Conservation (phyloP, 2,797 vertebrate genomes). For the Cottoperca gobio region DNA sequence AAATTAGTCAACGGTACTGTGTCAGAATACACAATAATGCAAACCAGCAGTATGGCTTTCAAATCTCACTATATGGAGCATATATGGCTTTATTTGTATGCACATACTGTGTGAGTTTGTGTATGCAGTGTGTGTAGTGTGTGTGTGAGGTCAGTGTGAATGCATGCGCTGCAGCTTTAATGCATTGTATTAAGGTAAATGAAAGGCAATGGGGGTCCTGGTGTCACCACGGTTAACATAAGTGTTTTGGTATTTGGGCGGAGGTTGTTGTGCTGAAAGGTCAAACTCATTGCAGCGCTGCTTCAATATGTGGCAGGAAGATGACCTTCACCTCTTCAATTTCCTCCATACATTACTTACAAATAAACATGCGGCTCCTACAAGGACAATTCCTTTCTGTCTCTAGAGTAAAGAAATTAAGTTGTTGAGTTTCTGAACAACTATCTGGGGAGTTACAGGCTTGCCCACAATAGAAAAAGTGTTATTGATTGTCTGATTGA, state of each 20-base stretch:
- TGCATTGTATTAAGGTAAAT: slow-evolving; percentile 54
- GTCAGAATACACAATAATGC: neutral
- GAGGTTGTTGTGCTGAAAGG: slow-evolving; percentile 63
- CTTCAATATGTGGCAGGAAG: slow-evolving; percentile 42
- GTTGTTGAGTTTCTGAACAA: slow-evolving; percentile 16
- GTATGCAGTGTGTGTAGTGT: slow-evolving; percentile 6
- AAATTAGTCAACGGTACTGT: neutral
- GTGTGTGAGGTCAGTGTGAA: slow-evolving; percentile 12
- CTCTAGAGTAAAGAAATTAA: slow-evolving; percentile 12
- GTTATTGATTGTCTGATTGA: slow-evolving; percentile 27
- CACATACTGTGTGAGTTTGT: slow-evolving; percentile 7
- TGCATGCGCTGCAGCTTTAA: slow-evolving; percentile 28
- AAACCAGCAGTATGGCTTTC: neutral
- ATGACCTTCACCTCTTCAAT: slow-evolving; percentile 40
- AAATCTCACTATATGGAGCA: neutral
- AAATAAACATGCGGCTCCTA: neutral
- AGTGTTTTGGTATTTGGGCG: slow-evolving; percentile 60
- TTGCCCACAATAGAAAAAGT: slow-evolving; percentile 4
- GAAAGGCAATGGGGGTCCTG: slow-evolving; percentile 18
- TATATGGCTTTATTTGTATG: slow-evolving; percentile 16
- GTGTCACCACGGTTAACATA: slow-evolving; percentile 61
- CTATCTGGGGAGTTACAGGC: neutral
- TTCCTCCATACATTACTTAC: slow-evolving; percentile 20
- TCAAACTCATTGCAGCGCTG: slow-evolving; percentile 37
- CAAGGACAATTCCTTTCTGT: neutral